These are phyloP conservation scores for Brachionus rubens DNA, from an alignment of 1,140 invertebrate genomes.

Conservation along the genomic window DNA sequence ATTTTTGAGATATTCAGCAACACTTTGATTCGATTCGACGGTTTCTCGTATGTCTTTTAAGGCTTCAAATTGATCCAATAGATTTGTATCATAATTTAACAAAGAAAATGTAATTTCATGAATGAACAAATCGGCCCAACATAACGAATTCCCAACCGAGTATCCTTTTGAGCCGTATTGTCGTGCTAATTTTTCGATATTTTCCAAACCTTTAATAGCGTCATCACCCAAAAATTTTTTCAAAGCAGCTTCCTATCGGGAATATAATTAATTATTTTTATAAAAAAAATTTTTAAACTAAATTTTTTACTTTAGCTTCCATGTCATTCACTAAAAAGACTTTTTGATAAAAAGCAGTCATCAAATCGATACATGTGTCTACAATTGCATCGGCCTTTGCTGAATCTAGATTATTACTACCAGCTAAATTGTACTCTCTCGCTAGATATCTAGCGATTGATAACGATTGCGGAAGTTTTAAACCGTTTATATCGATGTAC, in stretches of 20 bases:
- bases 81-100: constrained; percentile 3
- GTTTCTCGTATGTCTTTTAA: constrained; percentile 9
- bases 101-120: constrained; percentile 41
- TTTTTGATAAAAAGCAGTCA: constrained; percentile 44
- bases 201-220: constrained; percentile 17
- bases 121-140: constrained; percentile 43
- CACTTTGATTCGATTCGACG: constrained; percentile 20
- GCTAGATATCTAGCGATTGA: constrained; percentile 41
- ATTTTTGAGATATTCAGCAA: constrained; percentile 37
- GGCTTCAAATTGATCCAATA: constrained; percentile 26
- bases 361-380: constrained; percentile 40
- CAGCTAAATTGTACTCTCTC: constrained; percentile 29
- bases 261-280: background rate
- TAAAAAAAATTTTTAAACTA: background rate
- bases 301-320: constrained; percentile 1
- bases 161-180: background rate
- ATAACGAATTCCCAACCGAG: constrained; percentile 19
- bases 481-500: constrained; percentile 64
- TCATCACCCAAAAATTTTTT: constrained; percentile 43
- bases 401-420: constrained; percentile 32
- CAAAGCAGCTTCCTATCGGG: constrained; percentile 1
- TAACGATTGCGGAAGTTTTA: constrained; percentile 19
- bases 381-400: constrained; percentile 43
- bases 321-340: constrained; percentile 25
- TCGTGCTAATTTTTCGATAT: constrained; percentile 24